A percentile compares a stretch with the other conserved stretches of the same genome.
Conservation (phyloP, 2,888 invertebrate species). For the Stratiomys singularior region DNA sequence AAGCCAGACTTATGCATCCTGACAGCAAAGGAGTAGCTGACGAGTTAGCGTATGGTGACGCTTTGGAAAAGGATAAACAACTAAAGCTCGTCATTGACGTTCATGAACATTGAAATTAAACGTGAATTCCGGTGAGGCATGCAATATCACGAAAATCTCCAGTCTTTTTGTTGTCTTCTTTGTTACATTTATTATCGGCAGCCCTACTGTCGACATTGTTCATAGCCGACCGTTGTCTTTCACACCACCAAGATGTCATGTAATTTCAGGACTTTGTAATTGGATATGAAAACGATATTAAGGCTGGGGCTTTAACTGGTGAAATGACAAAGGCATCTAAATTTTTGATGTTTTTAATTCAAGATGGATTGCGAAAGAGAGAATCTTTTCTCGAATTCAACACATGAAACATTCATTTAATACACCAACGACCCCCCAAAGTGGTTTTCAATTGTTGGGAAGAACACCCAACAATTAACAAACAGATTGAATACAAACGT, state of each 20-base stretch:
- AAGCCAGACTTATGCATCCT: neutral
- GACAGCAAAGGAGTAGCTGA: neutral
- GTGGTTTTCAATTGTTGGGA: too few species aligned
- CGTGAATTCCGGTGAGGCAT: neutral
- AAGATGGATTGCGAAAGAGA: too few species aligned
- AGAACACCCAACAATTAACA: too few species aligned
- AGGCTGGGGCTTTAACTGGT: neutral
- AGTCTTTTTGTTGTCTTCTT: slow-evolving; percentile 12
- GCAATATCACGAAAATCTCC: slow-evolving; percentile 9
- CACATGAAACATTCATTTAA: too few species aligned
- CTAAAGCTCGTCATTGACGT: slow-evolving; percentile 1
- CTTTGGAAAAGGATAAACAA: too few species aligned
- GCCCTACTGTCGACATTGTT: neutral
- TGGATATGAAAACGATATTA: neutral
- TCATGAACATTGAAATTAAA: neutral
- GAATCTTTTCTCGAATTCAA: too few species aligned
- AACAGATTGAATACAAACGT: too few species aligned
- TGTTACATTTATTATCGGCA: neutral
- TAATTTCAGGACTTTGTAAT: neutral
- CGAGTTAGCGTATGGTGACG: neutral
- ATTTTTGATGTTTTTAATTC: too few species aligned
- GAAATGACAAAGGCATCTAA: too few species aligned
- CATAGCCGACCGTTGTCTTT: neutral
- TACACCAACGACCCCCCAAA: too few species aligned
- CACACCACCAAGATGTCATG: neutral